phyloP scores from a whole-genome alignment of 2,888 invertebrate genomes.

The Agriopis leucophaearia region DNA sequence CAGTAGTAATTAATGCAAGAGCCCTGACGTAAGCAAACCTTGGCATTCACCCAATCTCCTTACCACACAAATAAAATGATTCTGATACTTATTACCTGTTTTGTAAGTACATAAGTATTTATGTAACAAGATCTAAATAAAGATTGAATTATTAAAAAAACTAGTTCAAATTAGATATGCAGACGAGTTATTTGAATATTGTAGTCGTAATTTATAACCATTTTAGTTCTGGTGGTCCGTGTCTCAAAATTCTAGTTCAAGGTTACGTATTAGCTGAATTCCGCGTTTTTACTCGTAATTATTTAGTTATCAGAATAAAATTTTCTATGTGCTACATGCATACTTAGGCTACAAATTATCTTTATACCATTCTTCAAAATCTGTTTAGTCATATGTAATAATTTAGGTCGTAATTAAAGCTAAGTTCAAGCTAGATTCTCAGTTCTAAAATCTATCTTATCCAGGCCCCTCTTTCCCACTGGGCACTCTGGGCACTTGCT shows the following conservation, averaged over 20 bases:
- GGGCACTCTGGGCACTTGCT: too few species aligned
- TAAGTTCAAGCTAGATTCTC: background rate
- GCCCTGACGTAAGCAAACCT: constrained; percentile 25
- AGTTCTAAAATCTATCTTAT: too few species aligned
- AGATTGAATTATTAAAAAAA: background rate
- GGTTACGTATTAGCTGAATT: background rate
- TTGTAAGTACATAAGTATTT: background rate
- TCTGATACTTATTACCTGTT: background rate
- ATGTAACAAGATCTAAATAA: too few species aligned
- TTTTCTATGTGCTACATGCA: too few species aligned
- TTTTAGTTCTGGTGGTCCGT: background rate
- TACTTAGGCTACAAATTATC: too few species aligned
- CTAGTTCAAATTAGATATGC: background rate
- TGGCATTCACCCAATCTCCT: constrained; percentile 40
- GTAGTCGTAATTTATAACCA: background rate
- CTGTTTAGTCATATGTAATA: background rate
- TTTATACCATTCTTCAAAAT: background rate
- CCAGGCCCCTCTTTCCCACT: too few species aligned
- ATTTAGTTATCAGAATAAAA: background rate
- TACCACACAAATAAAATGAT: background rate
- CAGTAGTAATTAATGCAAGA: constrained; percentile 24
- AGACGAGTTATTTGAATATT: constrained; percentile 10
- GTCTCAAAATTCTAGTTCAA: background rate
- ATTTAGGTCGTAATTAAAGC: background rate
- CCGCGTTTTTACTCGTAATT: background rate